Percentiles rank a stretch among this genome's conserved stretches.
Evolutionary conservation across 2,797 vertebrate species (phyloP).

Genomic region (Tarsius wallacei): DNA sequence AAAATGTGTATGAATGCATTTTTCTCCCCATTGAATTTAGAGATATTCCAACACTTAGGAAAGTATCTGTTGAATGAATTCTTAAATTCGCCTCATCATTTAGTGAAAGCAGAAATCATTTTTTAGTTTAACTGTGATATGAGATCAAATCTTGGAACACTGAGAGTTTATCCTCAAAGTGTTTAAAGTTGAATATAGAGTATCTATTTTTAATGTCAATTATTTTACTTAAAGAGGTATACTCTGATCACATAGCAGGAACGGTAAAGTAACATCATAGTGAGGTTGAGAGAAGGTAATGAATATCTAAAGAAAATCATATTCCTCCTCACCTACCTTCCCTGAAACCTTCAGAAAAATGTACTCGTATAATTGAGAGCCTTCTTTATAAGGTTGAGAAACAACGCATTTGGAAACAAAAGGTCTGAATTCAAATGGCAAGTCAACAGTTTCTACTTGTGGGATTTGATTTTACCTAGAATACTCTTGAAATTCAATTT

Average conservation of each 20-base stretch:
- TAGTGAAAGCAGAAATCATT: conserved; percentile 9
- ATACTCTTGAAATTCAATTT: conserved; percentile 36
- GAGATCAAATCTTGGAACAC: background rate
- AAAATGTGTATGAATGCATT: background rate
- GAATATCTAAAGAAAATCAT: background rate
- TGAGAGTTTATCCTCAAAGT: background rate
- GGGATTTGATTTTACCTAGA: background rate
- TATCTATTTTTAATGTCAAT: background rate
- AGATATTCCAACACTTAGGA: background rate
- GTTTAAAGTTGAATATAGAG: background rate
- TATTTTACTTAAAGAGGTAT: background rate
- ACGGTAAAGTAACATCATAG: background rate
- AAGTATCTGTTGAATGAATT: conserved; percentile 26
- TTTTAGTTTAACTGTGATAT: background rate
- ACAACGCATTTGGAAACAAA: background rate
- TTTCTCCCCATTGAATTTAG: background rate
- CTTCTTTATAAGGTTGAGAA: background rate
- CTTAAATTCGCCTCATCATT: background rate
- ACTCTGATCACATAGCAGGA: background rate
- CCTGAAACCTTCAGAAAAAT: background rate
- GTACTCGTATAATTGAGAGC: background rate
- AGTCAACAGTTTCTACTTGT: background rate
- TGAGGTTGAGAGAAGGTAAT: background rate
- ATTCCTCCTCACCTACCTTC: background rate
- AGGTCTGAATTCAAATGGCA: background rate